phyloP scores from a whole-genome alignment of 1,140 invertebrate species.

The Drosophila grimshawi region DNA sequence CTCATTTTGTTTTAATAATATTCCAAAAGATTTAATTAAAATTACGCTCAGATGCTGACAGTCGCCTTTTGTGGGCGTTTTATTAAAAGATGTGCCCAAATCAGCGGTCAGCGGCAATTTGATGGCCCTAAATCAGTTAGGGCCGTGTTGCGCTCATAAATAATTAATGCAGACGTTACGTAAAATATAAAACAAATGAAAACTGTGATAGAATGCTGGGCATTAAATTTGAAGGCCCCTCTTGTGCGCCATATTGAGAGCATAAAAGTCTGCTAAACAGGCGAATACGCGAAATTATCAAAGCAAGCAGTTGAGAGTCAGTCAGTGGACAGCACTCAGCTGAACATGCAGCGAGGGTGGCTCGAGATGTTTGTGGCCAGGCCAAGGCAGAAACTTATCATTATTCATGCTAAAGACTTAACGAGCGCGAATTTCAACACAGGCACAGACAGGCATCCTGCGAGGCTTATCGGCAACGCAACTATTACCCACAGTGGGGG shows the following conservation, averaged over 20 bases:
- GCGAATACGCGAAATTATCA: slow-evolving; percentile 66
- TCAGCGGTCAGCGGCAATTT: slow-evolving; percentile 45
- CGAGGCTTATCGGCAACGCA: slow-evolving; percentile 61
- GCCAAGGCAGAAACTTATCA: slow-evolving; percentile 74
- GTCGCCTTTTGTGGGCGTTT: slow-evolving; percentile 26
- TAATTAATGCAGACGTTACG: slow-evolving; percentile 72
- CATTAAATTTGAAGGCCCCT: slow-evolving; percentile 22
- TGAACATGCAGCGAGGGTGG: slow-evolving; percentile 50
- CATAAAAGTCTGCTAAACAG: slow-evolving; percentile 76
- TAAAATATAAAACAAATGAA: slow-evolving; percentile 61
- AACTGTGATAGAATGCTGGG: slow-evolving; percentile 36
- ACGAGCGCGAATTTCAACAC: slow-evolving; percentile 66
- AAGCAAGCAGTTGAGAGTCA: slow-evolving; percentile 13
- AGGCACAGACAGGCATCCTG: slow-evolving; percentile 14
- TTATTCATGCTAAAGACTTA: slow-evolving; percentile 84
- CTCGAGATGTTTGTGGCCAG: slow-evolving; percentile 63
- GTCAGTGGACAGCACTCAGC: not conserved
- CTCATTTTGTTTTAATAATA: not conserved
- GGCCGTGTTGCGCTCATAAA: slow-evolving; percentile 74
- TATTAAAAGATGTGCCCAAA: slow-evolving; percentile 67
- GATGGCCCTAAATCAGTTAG: slow-evolving; percentile 66
- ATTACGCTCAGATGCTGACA: not conserved
- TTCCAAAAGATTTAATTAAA: not conserved
- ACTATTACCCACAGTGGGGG: slow-evolving; percentile 72
- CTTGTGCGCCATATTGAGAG: slow-evolving; percentile 70